phyloP scores from a whole-genome alignment of 2,888 invertebrate genomes.

The Odontomyia ornata region DNA sequence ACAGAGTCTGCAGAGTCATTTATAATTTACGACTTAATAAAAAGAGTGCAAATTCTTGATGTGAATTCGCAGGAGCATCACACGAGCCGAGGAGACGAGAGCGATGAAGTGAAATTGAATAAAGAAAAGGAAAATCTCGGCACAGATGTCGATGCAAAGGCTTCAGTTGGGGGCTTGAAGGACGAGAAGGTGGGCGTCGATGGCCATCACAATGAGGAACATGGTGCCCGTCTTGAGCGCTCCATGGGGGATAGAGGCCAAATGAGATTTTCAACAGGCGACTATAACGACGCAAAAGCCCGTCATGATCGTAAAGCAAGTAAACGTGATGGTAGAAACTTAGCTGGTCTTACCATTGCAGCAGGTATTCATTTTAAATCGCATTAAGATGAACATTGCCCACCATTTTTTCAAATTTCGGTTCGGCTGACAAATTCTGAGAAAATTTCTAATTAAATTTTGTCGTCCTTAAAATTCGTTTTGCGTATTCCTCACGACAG shows the following conservation, averaged over 20 bases:
- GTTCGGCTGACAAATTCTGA: no score
- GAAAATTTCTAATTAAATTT: no score
- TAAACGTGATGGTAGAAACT: not conserved
- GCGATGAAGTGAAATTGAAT: conserved; percentile 12
- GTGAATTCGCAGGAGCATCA: conserved; percentile 10
- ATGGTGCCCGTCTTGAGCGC: not conserved
- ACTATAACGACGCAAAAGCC: not conserved
- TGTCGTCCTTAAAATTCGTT: no score
- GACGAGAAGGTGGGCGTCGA: not conserved
- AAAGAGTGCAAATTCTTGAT: not conserved
- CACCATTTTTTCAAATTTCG: no score
- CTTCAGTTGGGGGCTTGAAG: not conserved
- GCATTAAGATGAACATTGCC: no score
- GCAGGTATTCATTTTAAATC: no score
- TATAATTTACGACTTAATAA: no score
- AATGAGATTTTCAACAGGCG: not conserved
- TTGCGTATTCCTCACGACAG: no score
- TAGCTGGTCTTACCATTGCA: not conserved
- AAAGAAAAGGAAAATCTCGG: conserved; percentile 24
- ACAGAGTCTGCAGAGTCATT: no score
- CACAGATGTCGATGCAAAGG: not conserved
- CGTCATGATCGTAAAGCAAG: not conserved
- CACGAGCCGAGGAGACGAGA: not conserved
- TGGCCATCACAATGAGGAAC: not conserved
- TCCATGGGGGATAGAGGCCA: not conserved